Percentiles rank a stretch among this genome's conserved stretches.
Evolutionary conservation across 2,888 invertebrate genomes (phyloP).

Genomic region (Agrochola circellaris): DNA sequence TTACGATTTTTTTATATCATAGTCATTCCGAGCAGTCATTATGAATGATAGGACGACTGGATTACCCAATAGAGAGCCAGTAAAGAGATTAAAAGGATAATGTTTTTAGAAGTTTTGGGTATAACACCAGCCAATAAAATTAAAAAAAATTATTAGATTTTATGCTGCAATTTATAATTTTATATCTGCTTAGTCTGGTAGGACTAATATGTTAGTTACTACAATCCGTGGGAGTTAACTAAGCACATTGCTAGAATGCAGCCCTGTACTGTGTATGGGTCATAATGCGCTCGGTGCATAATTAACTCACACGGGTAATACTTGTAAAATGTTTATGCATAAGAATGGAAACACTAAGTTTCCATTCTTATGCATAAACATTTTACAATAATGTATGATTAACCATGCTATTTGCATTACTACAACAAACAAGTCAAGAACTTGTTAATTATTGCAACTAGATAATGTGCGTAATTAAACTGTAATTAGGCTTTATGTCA

Average conservation of each 20-base stretch:
- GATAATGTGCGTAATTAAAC: neutral
- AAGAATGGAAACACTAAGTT: too few relatives aligned
- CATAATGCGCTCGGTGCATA: neutral
- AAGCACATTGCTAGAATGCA: neutral
- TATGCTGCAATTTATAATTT: neutral
- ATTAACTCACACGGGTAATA: too few relatives aligned
- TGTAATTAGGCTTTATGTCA: neutral
- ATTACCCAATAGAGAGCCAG: too few relatives aligned
- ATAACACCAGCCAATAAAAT: neutral
- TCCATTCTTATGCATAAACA: neutral
- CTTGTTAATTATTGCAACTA: neutral
- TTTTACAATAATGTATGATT: neutral
- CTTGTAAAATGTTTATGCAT: too few relatives aligned
- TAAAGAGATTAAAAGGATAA: neutral
- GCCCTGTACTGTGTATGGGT: neutral
- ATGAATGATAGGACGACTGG: too few relatives aligned
- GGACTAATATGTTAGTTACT: neutral
- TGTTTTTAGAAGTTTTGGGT: neutral
- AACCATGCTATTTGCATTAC: neutral
- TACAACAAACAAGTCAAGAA: neutral
- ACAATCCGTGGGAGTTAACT: neutral
- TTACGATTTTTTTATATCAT: too few relatives aligned
- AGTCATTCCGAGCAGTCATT: too few relatives aligned
- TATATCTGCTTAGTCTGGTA: neutral
- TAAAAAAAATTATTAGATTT: neutral